phyloP scores from a whole-genome alignment of 1,140 invertebrate species.

The Rhopalosiphum maidis region DNA sequence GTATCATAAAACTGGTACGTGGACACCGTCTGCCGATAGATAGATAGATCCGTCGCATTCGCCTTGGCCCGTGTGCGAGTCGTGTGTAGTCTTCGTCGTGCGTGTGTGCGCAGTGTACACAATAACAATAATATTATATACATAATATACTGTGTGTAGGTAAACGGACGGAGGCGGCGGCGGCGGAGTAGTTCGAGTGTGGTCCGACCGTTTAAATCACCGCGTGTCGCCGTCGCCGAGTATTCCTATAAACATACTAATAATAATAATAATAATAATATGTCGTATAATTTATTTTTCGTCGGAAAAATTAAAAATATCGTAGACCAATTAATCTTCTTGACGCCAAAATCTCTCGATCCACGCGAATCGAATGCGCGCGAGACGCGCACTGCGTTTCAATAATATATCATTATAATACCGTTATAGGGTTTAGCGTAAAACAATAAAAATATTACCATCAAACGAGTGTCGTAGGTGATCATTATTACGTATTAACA shows the following conservation, averaged over 20 bases:
- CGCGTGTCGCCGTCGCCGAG: constrained; percentile 31
- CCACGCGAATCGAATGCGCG: background rate
- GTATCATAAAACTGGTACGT: background rate
- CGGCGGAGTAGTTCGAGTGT: background rate
- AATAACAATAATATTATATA: background rate
- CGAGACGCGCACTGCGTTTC: too few species aligned
- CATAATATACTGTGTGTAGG: background rate
- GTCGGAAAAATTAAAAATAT: background rate
- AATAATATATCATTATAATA: background rate
- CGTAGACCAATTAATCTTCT: background rate
- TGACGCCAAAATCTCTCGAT: background rate
- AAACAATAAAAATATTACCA: background rate
- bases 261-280: constrained; percentile 4
- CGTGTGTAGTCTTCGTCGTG: background rate
- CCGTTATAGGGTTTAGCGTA: background rate
- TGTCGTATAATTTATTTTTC: background rate
- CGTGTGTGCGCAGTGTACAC: background rate
- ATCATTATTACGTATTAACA: too few species aligned
- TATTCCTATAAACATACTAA: background rate
- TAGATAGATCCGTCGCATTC: constrained; percentile 21
- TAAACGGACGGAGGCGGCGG: background rate
- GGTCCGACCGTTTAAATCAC: constrained; percentile 53
- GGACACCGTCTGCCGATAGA: constrained; percentile 10
- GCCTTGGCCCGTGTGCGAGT: background rate
- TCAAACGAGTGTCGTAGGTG: background rate